A percentile compares a stretch with the other conserved stretches of the same genome.
Evolutionary conservation across 2,888 invertebrate species (phyloP).

Genomic region (Biston betularia): DNA sequence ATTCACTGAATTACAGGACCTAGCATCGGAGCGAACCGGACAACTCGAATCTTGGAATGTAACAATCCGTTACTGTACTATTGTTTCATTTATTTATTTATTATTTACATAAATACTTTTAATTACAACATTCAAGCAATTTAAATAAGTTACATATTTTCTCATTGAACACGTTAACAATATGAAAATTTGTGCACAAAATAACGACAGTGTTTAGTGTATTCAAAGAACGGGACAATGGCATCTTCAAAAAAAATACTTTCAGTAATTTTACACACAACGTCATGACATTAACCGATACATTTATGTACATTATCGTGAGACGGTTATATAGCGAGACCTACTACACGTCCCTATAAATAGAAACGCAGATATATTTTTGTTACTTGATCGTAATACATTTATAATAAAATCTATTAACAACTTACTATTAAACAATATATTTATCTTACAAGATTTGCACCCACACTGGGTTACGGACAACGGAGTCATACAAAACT

Average conservation of each 20-base stretch:
- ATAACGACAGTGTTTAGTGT: constrained; percentile 53
- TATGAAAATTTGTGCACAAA: constrained; percentile 66
- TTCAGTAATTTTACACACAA: constrained; percentile 58
- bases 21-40: constrained; percentile 62
- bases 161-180: constrained; percentile 52
- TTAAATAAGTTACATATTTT: constrained; percentile 43
- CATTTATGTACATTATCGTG: constrained; percentile 69
- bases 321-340: constrained; percentile 57
- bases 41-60: constrained; percentile 75
- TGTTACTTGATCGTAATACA: constrained; percentile 77
- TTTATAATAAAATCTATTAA: constrained; percentile 80
- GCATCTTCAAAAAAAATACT: constrained; percentile 62
- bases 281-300: constrained; percentile 55
- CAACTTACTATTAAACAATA: constrained; percentile 83
- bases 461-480: constrained; percentile 47
- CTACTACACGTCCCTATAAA: constrained; percentile 49
- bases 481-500: constrained; percentile 38
- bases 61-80: constrained; percentile 71
- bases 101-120: constrained; percentile 69
- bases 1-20: constrained; percentile 66
- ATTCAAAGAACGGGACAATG: constrained; percentile 60
- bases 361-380: constrained; percentile 70
- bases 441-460: constrained; percentile 78
- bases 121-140: constrained; percentile 51
- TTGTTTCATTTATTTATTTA: constrained; percentile 60